Conservation (phyloP, 1,140 invertebrate species). For the Cherax quadricarinatus region DNA sequence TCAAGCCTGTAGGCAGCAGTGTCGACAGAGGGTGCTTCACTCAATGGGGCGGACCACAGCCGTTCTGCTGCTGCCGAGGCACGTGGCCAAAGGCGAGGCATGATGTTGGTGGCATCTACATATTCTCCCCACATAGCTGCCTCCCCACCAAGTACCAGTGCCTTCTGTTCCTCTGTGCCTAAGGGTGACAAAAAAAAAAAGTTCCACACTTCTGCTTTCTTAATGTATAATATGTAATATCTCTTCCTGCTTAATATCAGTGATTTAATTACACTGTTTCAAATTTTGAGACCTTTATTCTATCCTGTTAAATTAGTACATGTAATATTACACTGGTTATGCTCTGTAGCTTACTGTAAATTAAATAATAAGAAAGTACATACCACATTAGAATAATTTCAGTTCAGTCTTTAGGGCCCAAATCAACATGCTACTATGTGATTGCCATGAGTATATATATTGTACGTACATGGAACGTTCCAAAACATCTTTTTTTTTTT, state of each 20-base stretch:
- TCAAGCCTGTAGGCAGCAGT: slow-evolving; percentile 52
- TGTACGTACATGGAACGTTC: no score
- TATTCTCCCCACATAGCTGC: slow-evolving; percentile 94
- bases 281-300: no score
- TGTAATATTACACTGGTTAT: no score
- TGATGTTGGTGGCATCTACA: slow-evolving; percentile 83
- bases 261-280: no score
- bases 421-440: no score
- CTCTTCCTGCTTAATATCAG: background rate
- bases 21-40: slow-evolving; percentile 48
- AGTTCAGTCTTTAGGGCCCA: no score
- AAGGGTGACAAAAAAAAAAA: background rate
- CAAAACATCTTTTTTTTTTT: no score
- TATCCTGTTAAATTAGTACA: no score
- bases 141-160: slow-evolving; percentile 85
- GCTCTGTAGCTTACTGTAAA: no score
- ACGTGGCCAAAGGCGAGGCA: slow-evolving; percentile 85
- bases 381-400: no score
- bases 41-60: slow-evolving; percentile 81
- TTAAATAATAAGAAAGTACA: no score
- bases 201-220: background rate
- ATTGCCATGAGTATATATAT: no score
- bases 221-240: background rate
- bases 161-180: slow-evolving; percentile 73
- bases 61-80: slow-evolving; percentile 90